Conservation (phyloP, 2,888 invertebrate species). For the Drosophila nr. perissopoda region DNA sequence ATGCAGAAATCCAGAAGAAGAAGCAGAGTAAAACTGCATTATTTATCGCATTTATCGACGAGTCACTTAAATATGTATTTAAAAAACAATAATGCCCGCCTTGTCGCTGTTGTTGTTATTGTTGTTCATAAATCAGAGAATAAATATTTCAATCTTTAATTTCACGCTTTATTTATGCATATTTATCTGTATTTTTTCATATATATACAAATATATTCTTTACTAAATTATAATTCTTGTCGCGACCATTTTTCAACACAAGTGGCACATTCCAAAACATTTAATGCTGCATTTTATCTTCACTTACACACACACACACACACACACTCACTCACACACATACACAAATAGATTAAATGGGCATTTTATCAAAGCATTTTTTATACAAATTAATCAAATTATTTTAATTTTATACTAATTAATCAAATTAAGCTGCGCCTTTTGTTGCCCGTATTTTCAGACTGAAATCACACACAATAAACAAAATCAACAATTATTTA, state of each 20-base stretch:
- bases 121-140: constrained; percentile 64
- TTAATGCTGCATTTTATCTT: constrained; percentile 55
- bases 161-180: constrained; percentile 47
- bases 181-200: background rate
- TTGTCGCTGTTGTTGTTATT: constrained; percentile 13
- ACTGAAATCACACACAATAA: constrained; percentile 26
- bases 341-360: constrained; percentile 37
- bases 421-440: constrained; percentile 77
- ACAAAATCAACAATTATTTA: constrained; percentile 5
- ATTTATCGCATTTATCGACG: constrained; percentile 72
- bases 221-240: constrained; percentile 52
- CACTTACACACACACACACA: constrained; percentile 4
- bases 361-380: constrained; percentile 63
- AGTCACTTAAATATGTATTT: constrained; percentile 76
- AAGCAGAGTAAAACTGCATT: constrained; percentile 57
- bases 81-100: constrained; percentile 67
- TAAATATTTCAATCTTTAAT: constrained; percentile 75
- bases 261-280: constrained; percentile 73
- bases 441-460: constrained; percentile 58
- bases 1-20: constrained; percentile 1
- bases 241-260: constrained; percentile 72
- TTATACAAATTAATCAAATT: constrained; percentile 25
- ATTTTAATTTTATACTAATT: constrained; percentile 59
- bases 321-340: constrained; percentile 12
- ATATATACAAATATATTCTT: constrained; percentile 32